A percentile compares a stretch with the other conserved stretches of the same genome.
These are phyloP conservation scores for Diabrotica virgifera DNA, from an alignment of 1,140 invertebrate genomes.

Conservation along the genomic window DNA sequence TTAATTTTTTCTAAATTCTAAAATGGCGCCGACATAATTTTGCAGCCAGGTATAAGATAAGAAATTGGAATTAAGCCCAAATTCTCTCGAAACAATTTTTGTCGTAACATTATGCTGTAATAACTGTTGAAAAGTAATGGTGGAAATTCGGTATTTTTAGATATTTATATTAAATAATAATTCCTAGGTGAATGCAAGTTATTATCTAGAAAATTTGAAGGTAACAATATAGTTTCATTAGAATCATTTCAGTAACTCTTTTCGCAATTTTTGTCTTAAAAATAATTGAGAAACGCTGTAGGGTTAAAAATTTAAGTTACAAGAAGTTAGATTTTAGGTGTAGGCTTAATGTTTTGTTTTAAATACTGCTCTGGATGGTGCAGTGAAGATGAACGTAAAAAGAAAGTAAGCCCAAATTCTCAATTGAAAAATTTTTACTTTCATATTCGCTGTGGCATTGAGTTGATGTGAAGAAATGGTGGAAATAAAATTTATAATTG, in stretches of 20 bases:
- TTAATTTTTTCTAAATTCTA: too few species aligned
- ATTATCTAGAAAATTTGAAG: neutral
- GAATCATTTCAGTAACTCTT: neutral
- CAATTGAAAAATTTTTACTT: conserved; percentile 24
- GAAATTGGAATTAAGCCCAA: conserved; percentile 25
- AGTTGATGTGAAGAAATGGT: conserved; percentile 11
- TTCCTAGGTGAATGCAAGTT: neutral
- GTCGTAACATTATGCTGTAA: conserved; percentile 8
- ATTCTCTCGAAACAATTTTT: conserved; percentile 17
- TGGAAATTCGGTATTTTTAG: neutral
- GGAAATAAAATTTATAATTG: conserved; percentile 6
- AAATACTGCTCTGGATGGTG: conserved; percentile 24
- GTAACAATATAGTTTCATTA: neutral
- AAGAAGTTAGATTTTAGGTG: conserved; percentile 13
- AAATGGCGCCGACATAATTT: too few species aligned
- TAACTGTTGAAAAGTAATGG: conserved; percentile 3
- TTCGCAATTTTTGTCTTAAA: neutral
- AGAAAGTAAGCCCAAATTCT: conserved; percentile 40
- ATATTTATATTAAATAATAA: neutral
- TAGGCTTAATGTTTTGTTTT: neutral
- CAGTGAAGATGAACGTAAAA: conserved; percentile 30
- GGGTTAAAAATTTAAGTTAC: conserved; percentile 20
- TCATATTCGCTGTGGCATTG: conserved; percentile 27
- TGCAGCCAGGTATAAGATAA: neutral
- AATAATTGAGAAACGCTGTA: conserved; percentile 4